A percentile compares a stretch with the other conserved stretches of the same genome.
Conservation (phyloP, 2,113 vertebrate genomes). For the Mobula birostris region DNA sequence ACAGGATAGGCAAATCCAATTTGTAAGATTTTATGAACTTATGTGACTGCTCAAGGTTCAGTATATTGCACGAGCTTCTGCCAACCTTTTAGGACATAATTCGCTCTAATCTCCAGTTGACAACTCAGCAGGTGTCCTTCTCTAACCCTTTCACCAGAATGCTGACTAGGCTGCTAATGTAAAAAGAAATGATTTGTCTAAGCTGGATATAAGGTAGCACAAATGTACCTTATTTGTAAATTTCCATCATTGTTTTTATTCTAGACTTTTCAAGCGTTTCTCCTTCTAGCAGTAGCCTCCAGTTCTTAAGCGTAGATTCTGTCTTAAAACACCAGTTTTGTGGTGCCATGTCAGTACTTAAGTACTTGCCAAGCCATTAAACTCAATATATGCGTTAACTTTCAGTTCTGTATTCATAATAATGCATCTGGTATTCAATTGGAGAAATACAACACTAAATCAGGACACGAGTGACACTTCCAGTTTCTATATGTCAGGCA, state of each 20-base stretch:
- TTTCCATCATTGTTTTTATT: background rate
- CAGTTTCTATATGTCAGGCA: background rate
- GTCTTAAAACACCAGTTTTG: background rate
- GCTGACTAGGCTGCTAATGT: background rate
- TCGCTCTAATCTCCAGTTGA: background rate
- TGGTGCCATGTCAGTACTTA: slow-evolving; percentile 17
- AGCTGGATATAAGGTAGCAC: background rate
- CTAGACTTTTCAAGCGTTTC: background rate
- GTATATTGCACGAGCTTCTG: background rate
- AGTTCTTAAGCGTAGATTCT: background rate
- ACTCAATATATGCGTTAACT: background rate
- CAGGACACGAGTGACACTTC: background rate
- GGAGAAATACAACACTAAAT: slow-evolving; percentile 29
- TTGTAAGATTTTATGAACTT: background rate
- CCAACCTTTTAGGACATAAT: background rate
- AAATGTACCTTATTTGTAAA: background rate
- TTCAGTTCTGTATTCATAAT: background rate
- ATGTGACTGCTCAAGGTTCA: background rate
- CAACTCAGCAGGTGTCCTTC: background rate
- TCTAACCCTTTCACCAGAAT: background rate
- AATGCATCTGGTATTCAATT: background rate
- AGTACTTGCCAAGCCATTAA: background rate
- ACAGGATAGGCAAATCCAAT: background rate
- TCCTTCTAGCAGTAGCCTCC: background rate
- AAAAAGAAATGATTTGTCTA: background rate